phyloP scores from a whole-genome alignment of 2,113 vertebrate species.

The Pangasianodon hypophthalmus region DNA sequence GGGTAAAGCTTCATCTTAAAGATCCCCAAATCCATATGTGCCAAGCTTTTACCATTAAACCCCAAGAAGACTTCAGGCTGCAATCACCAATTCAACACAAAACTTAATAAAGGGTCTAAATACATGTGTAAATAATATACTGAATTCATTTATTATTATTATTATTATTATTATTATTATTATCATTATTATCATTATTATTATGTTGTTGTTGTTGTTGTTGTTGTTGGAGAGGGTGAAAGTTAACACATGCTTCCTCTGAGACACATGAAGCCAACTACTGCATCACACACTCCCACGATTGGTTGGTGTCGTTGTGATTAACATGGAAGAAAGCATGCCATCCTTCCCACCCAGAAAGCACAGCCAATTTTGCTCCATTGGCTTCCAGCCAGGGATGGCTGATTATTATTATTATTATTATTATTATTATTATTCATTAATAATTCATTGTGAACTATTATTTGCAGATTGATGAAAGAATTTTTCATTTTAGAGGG shows the following conservation, averaged over 20 bases:
- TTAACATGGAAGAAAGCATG: no score
- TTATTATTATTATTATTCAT: background rate
- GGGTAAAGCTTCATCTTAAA: background rate
- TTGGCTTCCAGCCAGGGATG: no score
- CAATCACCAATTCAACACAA: background rate
- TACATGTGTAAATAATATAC: background rate
- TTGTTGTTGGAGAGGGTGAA: no score
- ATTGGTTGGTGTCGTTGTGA: no score
- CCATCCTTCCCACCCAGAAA: no score
- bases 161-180: background rate
- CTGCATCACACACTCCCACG: no score
- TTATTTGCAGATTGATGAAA: background rate
- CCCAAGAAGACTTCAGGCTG: background rate
- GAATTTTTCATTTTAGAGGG: no score
- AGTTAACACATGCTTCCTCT: no score
- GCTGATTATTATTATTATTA: background rate
- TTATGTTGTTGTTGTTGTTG: no score
- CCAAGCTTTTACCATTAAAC: background rate
- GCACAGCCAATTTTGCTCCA: no score
- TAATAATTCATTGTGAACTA: background rate
- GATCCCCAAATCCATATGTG: background rate
- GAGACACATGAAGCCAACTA: no score
- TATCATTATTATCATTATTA: no score
- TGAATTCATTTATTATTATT: background rate
- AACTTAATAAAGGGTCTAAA: background rate